Base-by-base conservation (phyloP, 2,113 vertebrate species). In the Mormyrus iriodes region DNA sequence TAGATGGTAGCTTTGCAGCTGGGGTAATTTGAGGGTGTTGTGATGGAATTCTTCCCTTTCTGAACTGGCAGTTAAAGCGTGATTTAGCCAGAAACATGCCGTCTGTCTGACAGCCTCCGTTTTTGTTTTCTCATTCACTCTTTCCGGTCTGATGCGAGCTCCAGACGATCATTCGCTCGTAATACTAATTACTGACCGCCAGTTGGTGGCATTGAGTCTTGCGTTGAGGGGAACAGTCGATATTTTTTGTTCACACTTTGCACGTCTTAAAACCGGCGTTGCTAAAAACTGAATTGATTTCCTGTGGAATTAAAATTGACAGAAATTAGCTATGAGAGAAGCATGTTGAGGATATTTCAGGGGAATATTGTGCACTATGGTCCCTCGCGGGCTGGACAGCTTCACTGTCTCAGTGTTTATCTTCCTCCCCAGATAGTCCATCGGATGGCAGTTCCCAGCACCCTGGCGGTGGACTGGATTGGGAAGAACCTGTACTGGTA, bases 401-500 rank as follows among this genome's bases (percentile, higher is more conserved):
- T 65, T 65, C 46, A 31, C 24, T 79, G 15, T 7, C 46, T 82
- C 65, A 52, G 31, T 83, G 17, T 13, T 21, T 21, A 15, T 35
- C 21, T 49, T 27, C 24, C 48, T 88, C 88, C 52, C 5, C 92
- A 98, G 97, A 95, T 98, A 93, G 95, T 97, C 52, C 97, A 97
- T 92, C 97, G 96, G 84, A 96, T 96, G 90, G 96, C 96, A n/a
- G 96, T 97, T 83, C 97, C 97, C 42, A 97, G 96, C 92, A 95
- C 97, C 42, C 91, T 98, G 91, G 96, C 97, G 88, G 97, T 98
- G 0, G 97, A 98, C n/a, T 98, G 97, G 97, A 96, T 98, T 93
- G 97, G 97, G 87, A 98, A 97, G 93, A 98, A 98, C 90, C 95
- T 98, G 79, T 98, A 98, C 85, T 98, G 97, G 97, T 97, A 96